Conservation (phyloP, 2,113 vertebrate species). For the Pantherophis guttatus region DNA sequence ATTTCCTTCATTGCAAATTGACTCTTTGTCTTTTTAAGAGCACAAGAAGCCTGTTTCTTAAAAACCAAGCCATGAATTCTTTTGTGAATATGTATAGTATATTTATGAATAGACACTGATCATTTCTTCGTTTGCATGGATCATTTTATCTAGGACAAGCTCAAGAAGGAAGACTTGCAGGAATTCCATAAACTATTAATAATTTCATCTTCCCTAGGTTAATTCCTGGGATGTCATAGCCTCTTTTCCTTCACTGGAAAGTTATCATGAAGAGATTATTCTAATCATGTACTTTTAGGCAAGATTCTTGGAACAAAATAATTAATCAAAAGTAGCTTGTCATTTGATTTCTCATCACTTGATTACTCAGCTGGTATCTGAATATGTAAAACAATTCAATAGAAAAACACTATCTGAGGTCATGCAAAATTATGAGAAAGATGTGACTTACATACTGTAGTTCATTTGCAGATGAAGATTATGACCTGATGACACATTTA, state of each 20-base stretch:
- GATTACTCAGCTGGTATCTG: background rate
- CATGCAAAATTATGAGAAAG: background rate
- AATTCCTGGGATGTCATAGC: background rate
- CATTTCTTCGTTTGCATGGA: slow-evolving; percentile 96
- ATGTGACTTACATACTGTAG: no score
- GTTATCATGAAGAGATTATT: background rate
- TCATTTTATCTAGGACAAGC: slow-evolving; percentile 73
- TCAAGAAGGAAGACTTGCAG: background rate
- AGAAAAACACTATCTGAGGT: background rate
- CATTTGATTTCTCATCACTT: background rate
- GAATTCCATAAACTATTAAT: background rate
- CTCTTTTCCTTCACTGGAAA: background rate
- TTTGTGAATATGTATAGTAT: slow-evolving; percentile 98
- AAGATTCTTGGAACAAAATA: background rate
- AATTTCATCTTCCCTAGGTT: background rate
- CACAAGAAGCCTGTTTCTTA: slow-evolving; percentile 91
- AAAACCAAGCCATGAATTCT: slow-evolving; percentile 94
- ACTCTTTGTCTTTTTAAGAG: slow-evolving; percentile 90
- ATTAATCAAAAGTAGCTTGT: background rate
- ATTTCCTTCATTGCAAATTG: slow-evolving; percentile 94
- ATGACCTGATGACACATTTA: background rate
- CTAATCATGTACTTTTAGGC: background rate
- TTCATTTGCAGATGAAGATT: background rate
- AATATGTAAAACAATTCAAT: background rate
- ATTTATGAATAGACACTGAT: slow-evolving; percentile 94